Evolutionary conservation across 2,888 invertebrate species (phyloP).

Genomic region (Gandaritis pyraliata): DNA sequence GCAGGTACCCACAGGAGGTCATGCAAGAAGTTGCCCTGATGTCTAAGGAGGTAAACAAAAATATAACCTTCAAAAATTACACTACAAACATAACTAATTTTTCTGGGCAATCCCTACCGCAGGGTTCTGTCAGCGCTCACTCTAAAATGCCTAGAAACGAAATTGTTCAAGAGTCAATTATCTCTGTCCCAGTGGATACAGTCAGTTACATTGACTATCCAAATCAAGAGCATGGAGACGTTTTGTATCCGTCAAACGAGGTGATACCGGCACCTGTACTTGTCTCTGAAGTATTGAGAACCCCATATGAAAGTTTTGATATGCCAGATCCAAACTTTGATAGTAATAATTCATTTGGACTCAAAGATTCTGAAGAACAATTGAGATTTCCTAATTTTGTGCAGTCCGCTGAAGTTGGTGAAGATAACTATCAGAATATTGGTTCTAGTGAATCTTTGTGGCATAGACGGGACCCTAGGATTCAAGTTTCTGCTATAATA

Average conservation of each 20-base stretch:
- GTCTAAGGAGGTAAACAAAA: constrained; percentile 77
- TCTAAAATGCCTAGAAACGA: not conserved
- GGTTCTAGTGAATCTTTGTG: not conserved
- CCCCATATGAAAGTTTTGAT: constrained; percentile 1
- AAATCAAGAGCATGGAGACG: not conserved
- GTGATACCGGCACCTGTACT: constrained; percentile 7
- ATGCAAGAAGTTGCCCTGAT: constrained; percentile 83
- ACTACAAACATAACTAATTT: not conserved
- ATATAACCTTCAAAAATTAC: constrained; percentile 10
- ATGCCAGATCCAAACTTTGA: not conserved
- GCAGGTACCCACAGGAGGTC: constrained; percentile 83
- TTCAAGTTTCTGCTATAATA: not conserved
- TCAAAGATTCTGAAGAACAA: not conserved
- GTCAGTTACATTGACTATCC: not conserved
- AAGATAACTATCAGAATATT: not conserved
- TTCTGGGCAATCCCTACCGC: constrained; percentile 1
- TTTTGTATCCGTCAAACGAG: not conserved
- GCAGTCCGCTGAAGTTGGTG: not conserved
- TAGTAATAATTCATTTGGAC: not conserved
- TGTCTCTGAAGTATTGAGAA: constrained; percentile 5
- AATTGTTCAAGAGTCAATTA: not conserved
- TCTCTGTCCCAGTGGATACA: not conserved
- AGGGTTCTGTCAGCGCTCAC: not conserved
- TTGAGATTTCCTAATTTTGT: too few relatives aligned
- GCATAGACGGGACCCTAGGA: not conserved